These are phyloP conservation scores for Elegia similella DNA, from an alignment of 2,888 invertebrate species.

Conservation along the genomic window DNA sequence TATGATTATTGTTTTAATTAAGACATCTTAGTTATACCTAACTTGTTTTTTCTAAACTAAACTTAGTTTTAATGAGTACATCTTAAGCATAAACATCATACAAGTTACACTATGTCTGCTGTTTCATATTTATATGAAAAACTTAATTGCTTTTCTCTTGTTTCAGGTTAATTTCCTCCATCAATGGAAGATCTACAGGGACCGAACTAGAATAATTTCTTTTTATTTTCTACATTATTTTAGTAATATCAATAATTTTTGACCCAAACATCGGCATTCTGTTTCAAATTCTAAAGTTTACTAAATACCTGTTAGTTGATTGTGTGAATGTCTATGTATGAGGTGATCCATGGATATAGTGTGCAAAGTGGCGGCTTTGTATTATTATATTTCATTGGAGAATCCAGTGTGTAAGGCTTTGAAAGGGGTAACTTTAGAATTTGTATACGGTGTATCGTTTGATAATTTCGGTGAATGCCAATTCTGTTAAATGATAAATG, in stretches of 20 bases:
- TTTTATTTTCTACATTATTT: not conserved
- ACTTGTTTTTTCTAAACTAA: too few species aligned
- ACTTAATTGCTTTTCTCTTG: not conserved
- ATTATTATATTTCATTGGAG: constrained; percentile 41
- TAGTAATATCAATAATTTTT: not conserved
- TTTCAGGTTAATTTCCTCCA: not conserved
- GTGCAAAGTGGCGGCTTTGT: constrained; percentile 68
- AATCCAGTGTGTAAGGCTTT: constrained; percentile 28
- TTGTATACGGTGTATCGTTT: constrained; percentile 27
- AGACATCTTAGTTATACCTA: too few species aligned
- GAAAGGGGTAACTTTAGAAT: constrained; percentile 30
- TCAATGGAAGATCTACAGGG: not conserved
- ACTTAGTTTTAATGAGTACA: too few species aligned
- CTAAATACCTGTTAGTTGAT: constrained; percentile 35
- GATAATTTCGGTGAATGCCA: not conserved
- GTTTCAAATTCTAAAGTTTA: constrained; percentile 31
- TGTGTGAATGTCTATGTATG: constrained; percentile 25
- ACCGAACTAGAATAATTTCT: not conserved
- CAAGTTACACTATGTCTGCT: too few species aligned
- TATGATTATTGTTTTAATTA: too few species aligned
- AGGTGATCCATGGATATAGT: constrained; percentile 42
- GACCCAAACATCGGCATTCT: not conserved
- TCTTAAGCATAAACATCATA: too few species aligned
- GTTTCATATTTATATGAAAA: not conserved
- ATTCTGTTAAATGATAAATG: constrained; percentile 4